Conservation (phyloP, 2,113 vertebrate genomes). For the Spilogale gracilis region DNA sequence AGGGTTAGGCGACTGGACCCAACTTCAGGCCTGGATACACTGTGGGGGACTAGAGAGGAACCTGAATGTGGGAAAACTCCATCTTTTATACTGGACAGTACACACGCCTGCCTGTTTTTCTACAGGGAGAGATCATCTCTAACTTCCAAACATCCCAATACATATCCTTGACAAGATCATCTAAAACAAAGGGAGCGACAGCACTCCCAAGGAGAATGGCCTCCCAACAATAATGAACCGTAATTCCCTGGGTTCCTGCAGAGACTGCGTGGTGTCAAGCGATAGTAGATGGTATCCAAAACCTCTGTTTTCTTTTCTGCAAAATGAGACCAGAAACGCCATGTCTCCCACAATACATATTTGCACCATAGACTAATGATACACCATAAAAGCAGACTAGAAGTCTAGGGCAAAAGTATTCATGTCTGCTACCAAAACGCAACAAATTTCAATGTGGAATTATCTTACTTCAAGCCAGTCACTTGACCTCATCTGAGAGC, state of each 20-base stretch:
- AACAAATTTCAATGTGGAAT: neutral
- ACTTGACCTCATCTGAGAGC: neutral
- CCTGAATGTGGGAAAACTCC: neutral
- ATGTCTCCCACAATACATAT: neutral
- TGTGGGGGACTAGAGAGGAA: neutral
- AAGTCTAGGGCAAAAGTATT: neutral
- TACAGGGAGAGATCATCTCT: neutral
- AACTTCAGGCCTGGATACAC: neutral
- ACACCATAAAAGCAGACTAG: neutral
- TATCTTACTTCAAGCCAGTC: neutral
- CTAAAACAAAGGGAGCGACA: conserved; percentile 20
- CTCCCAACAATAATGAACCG: neutral
- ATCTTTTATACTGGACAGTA: neutral
- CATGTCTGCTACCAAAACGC: neutral
- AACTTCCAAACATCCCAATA: neutral
- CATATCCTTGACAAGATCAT: neutral
- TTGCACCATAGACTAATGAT: neutral
- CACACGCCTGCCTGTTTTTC: neutral
- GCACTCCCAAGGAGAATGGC: neutral
- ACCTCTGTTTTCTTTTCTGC: conserved; percentile 28
- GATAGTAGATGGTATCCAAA: neutral
- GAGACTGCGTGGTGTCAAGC: neutral
- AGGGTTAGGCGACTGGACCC: neutral
- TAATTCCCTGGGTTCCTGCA: neutral
- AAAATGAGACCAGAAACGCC: conserved; percentile 25